phyloP scores from a whole-genome alignment of 2,113 vertebrate genomes.

The Coryphaenoides rupestris region DNA sequence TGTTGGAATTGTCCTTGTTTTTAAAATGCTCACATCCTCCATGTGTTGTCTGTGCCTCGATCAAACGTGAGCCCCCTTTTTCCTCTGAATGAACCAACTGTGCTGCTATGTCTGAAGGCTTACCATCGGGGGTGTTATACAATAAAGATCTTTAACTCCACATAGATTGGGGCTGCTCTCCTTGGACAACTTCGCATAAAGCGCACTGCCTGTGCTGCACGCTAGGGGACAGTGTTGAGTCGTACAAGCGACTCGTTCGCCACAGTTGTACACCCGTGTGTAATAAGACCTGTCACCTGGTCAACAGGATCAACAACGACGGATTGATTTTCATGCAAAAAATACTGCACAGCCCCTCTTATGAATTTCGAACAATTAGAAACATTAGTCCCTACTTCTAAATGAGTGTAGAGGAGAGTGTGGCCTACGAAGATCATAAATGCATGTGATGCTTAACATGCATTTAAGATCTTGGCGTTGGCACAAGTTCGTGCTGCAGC shows the following conservation, averaged over 20 bases:
- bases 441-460: too few species aligned
- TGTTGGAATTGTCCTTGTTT: conserved; percentile 3
- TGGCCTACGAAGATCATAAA: too few species aligned
- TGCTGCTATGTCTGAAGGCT: conserved; percentile 58
- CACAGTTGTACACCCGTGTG: too few species aligned
- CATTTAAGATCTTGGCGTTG: too few species aligned
- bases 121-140: conserved; percentile 41
- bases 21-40: background rate
- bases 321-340: too few species aligned
- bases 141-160: conserved; percentile 67
- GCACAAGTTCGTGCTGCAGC: too few species aligned
- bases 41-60: background rate
- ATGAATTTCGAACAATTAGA: too few species aligned
- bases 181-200: background rate
- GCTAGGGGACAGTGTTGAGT: conserved; percentile 11
- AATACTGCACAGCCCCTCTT: too few species aligned
- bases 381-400: too few species aligned
- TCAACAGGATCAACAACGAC: too few species aligned
- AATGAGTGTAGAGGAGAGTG: too few species aligned
- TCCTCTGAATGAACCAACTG: conserved; percentile 36
- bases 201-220: conserved; percentile 22
- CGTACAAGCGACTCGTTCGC: background rate
- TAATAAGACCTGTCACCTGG: too few species aligned
- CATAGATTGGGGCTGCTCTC: conserved; percentile 8
- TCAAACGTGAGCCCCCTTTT: background rate